phyloP scores from a whole-genome alignment of 2,113 vertebrate genomes.

The Gopherus evgoodei region DNA sequence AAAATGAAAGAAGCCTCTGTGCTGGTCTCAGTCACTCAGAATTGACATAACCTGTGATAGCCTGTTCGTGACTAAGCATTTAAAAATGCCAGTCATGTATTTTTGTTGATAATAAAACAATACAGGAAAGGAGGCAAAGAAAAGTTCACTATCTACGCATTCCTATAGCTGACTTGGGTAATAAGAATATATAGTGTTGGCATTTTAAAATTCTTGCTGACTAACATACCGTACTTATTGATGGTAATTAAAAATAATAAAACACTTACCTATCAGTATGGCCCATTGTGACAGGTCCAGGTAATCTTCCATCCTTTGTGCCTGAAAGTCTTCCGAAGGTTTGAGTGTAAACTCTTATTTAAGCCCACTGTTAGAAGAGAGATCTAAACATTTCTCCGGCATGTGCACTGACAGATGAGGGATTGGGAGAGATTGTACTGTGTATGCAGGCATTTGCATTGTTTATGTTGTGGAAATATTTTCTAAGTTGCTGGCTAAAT shows the following conservation, averaged over 20 bases:
- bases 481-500: background rate
- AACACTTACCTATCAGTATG: background rate
- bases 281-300: background rate
- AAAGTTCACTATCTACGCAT: background rate
- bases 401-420: background rate
- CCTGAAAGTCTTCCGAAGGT: background rate
- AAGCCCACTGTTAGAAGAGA: background rate
- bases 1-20: background rate
- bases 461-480: background rate
- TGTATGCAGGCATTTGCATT: fast-evolving
- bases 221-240: background rate
- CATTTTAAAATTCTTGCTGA: background rate
- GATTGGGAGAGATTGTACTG: background rate
- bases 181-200: background rate
- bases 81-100: background rate
- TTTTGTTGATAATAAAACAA: background rate
- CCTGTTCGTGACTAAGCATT: background rate
- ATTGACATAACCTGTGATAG: background rate
- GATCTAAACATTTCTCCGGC: background rate
- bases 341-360: background rate
- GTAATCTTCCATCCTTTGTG: background rate
- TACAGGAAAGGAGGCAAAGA: background rate
- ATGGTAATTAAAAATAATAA: background rate
- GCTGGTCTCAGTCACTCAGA: background rate
- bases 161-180: background rate